Evolutionary conservation across 2,797 vertebrate species (phyloP).

Genomic region (Schizothorax lantsangensis): DNA sequence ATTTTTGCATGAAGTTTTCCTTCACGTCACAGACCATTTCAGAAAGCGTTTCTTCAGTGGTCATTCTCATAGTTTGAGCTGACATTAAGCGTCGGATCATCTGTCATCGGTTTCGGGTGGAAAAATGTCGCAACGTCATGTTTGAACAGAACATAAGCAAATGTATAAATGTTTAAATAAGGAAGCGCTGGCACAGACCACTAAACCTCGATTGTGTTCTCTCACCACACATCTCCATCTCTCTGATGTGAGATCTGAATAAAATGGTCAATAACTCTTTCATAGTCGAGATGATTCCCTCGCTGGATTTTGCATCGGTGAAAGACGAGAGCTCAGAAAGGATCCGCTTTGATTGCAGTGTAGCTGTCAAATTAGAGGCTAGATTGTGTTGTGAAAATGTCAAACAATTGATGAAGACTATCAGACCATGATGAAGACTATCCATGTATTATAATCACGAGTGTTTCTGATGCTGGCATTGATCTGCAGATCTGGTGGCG

Average conservation of each 20-base stretch:
- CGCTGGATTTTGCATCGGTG: not conserved
- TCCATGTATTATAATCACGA: not conserved
- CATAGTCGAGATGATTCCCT: not conserved
- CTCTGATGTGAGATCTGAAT: not conserved
- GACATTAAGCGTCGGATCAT: conserved; percentile 61
- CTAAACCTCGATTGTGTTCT: not conserved
- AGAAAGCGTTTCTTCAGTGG: not conserved
- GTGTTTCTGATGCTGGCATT: not conserved
- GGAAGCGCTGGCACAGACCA: conserved; percentile 53
- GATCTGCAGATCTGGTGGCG: not conserved
- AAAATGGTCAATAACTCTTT: not conserved
- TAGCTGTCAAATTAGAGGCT: conserved; percentile 50
- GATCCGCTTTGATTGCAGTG: conserved; percentile 47
- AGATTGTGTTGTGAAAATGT: conserved; percentile 58
- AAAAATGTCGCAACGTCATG: not conserved
- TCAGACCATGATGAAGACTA: not conserved
- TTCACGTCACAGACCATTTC: not conserved
- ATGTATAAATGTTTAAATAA: conserved; percentile 20
- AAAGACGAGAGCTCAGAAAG: conserved; percentile 21
- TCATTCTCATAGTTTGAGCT: conserved; percentile 64
- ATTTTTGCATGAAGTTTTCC: not conserved
- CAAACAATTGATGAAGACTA: conserved; percentile 49
- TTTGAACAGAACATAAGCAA: conserved; percentile 12
- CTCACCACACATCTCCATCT: not conserved
- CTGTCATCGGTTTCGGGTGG: not conserved